phyloP scores from a whole-genome alignment of 2,888 invertebrate genomes.

The Nemotelus pantherinus region DNA sequence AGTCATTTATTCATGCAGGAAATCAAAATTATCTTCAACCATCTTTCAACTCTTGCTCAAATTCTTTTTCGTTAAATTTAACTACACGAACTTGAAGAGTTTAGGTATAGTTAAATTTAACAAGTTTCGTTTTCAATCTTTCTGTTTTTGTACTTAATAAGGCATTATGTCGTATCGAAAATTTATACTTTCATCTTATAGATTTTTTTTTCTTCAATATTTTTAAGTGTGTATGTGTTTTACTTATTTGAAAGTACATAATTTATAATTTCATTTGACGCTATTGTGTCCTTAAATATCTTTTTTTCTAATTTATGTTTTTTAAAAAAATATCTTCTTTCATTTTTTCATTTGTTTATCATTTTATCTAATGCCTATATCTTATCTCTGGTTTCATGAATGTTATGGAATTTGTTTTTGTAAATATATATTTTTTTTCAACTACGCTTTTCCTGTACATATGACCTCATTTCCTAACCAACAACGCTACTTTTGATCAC shows the following conservation, averaged over 20 bases:
- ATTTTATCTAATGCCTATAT: conserved; percentile 8
- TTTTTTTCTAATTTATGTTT: conserved; percentile 36
- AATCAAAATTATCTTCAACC: too few species aligned
- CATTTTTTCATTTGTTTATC: conserved; percentile 26
- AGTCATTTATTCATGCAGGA: too few species aligned
- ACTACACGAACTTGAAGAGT: neutral
- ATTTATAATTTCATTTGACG: neutral
- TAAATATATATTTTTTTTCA: too few species aligned
- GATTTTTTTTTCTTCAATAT: conserved; percentile 40
- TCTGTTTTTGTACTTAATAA: conserved; percentile 49
- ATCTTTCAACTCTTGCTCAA: too few species aligned
- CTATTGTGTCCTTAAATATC: conserved; percentile 31
- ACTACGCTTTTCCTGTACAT: conserved; percentile 41
- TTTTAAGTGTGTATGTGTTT: conserved; percentile 14
- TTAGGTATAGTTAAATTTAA: conserved; percentile 42
- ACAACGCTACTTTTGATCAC: conserved; percentile 30
- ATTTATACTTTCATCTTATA: conserved; percentile 41
- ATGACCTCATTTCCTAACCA: conserved; percentile 23
- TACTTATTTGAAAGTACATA: conserved; percentile 23
- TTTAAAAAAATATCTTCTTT: conserved; percentile 29
- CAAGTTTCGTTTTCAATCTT: neutral
- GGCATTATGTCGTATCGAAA: conserved; percentile 50
- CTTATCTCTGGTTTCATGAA: conserved; percentile 24
- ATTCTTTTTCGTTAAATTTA: conserved; percentile 32
- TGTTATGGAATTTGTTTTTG: neutral